phyloP scores from a whole-genome alignment of 2,888 invertebrate species.

The Nomada lathburiana region DNA sequence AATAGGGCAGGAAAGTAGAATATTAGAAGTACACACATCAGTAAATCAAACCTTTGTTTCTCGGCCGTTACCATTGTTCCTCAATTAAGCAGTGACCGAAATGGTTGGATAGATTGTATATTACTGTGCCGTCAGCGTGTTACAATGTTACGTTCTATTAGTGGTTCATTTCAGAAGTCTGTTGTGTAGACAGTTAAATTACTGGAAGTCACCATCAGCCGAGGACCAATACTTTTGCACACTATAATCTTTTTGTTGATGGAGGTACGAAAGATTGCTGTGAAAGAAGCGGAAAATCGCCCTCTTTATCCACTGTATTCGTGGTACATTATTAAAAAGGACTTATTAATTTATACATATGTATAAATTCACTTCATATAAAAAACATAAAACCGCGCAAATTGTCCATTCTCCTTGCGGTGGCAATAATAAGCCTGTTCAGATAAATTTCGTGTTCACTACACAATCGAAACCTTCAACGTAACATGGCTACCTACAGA shows the following conservation, averaged over 20 bases:
- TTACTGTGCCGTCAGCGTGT: neutral
- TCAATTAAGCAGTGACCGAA: conserved; percentile 22
- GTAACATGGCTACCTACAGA: conserved; percentile 46
- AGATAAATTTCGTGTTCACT: conserved; percentile 31
- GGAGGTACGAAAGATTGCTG: conserved; percentile 1
- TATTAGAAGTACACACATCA: conserved; percentile 8
- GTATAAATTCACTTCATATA: neutral
- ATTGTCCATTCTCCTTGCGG: conserved; percentile 10
- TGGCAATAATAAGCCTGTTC: conserved; percentile 18
- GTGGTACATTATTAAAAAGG: conserved; percentile 6
- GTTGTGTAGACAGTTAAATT: conserved; percentile 6
- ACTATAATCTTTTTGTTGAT: neutral
- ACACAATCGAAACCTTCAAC: conserved; percentile 22
- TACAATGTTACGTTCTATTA: conserved; percentile 10
- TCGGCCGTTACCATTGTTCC: conserved; percentile 1
- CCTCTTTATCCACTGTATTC: conserved; percentile 22
- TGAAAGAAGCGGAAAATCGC: conserved; percentile 45
- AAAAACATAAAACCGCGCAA: neutral
- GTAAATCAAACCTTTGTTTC: conserved; percentile 43
- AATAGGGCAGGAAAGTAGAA: neutral
- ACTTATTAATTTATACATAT: neutral
- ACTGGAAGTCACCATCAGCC: neutral
- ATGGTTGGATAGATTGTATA: conserved; percentile 7
- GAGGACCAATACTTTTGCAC: conserved; percentile 9
- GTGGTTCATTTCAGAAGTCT: conserved; percentile 4